A percentile compares a stretch with the other conserved stretches of the same genome.
Evolutionary conservation across 2,113 vertebrate species (phyloP).

Genomic region (Myotis lucifugus): DNA sequence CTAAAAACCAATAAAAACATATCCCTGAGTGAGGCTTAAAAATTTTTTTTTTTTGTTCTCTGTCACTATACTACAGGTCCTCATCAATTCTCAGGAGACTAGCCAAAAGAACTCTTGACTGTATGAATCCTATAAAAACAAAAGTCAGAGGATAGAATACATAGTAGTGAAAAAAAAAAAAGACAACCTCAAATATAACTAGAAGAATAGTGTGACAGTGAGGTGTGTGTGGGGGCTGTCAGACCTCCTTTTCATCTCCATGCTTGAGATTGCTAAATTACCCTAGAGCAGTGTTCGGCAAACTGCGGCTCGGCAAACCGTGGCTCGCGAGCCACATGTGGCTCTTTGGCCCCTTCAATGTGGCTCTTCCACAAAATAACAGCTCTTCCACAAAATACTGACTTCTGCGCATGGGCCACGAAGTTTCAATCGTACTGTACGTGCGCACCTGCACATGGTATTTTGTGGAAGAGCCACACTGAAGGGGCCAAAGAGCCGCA

Average conservation of each 20-base stretch:
- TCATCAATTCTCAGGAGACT: neutral
- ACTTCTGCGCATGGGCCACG: too few species aligned
- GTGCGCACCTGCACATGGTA: too few species aligned
- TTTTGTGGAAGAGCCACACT: too few species aligned
- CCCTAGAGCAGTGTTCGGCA: neutral
- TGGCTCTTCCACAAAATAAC: too few species aligned
- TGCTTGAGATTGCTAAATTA: too few species aligned
- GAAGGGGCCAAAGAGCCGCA: too few species aligned
- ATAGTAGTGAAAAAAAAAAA: neutral
- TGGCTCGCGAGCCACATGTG: too few species aligned
- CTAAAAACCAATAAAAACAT: neutral
- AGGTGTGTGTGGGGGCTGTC: rapidly evolving
- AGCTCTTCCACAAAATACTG: too few species aligned
- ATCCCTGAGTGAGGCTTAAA: neutral
- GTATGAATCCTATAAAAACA: neutral
- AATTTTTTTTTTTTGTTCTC: neutral
- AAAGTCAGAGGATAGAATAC: neutral
- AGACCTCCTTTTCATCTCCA: neutral
- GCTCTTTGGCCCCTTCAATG: too few species aligned
- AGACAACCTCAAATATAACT: neutral
- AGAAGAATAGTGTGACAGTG: neutral
- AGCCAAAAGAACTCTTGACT: neutral
- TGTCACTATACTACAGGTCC: neutral
- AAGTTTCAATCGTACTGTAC: too few species aligned
- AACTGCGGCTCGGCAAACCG: too few species aligned